Conservation (phyloP, 2,113 vertebrate genomes). For the Phoxinus phoxinus region DNA sequence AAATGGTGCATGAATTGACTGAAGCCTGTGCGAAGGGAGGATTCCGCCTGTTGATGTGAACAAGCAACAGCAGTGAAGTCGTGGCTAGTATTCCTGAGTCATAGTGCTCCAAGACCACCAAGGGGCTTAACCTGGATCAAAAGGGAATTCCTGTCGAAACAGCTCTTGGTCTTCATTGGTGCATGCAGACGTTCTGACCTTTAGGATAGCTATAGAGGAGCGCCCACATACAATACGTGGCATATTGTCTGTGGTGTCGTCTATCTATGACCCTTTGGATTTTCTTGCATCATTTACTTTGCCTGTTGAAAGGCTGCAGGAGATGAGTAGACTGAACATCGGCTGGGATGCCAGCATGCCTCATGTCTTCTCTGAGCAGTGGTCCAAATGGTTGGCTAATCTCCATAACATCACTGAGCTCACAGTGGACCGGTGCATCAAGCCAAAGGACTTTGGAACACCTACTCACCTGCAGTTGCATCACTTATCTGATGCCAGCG, state of each 20-base stretch:
- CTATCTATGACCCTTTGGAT: constrained; percentile 37
- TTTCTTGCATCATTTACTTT: constrained; percentile 25
- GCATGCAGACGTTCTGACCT: background rate
- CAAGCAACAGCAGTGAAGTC: background rate
- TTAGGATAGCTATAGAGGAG: background rate
- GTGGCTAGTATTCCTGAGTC: background rate
- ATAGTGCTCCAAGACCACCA: background rate
- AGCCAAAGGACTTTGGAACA: background rate
- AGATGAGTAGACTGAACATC: constrained; percentile 29
- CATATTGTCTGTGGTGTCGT: constrained; percentile 17
- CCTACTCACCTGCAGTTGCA: constrained; percentile 3
- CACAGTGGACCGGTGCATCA: background rate
- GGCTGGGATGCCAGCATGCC: constrained; percentile 36
- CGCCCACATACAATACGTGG: constrained; percentile 17
- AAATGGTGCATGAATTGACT: background rate
- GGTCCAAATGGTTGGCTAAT: background rate
- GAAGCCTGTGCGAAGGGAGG: background rate
- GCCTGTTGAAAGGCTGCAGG: constrained; percentile 23
- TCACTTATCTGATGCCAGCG: constrained; percentile 42
- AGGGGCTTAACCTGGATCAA: background rate
- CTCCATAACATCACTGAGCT: background rate
- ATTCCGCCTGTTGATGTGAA: background rate
- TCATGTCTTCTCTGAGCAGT: background rate
- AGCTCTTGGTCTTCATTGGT: background rate
- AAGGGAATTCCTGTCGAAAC: background rate